These are phyloP conservation scores for Anthoscopus minutus DNA, from an alignment of 2,113 vertebrate species.

Conservation along the genomic window DNA sequence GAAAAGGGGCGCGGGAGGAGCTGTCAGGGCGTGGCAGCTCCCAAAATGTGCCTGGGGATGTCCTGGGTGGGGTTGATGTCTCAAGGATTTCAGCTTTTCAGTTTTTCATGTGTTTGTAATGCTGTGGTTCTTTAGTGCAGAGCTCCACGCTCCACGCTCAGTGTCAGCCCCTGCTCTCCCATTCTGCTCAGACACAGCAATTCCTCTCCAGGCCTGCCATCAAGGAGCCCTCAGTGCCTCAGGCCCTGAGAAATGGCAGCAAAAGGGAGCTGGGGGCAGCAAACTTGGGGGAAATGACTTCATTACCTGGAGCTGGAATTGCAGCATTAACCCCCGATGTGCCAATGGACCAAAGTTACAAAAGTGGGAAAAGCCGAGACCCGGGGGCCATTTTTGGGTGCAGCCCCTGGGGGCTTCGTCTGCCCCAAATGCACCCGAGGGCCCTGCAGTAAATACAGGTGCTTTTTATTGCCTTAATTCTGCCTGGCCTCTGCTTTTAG, in stretches of 20 bases:
- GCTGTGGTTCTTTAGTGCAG: no score
- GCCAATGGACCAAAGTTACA: not conserved
- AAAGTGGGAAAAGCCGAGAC: not conserved
- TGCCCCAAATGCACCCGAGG: not conserved
- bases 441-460: not conserved
- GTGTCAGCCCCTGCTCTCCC: no score
- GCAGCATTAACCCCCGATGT: not conserved
- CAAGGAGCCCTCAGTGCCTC: no score
- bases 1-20: not conserved
- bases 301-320: not conserved
- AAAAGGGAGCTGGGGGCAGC: no score
- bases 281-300: not conserved
- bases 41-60: rapidly evolving
- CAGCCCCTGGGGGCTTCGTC: not conserved
- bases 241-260: no score
- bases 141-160: no score
- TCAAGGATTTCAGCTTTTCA: rapidly evolving
- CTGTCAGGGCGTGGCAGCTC: rapidly evolving
- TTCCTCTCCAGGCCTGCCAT: no score
- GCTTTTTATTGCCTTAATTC: not conserved
- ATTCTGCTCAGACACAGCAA: no score
- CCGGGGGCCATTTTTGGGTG: not conserved
- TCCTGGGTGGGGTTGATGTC: rapidly evolving
- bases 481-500: not conserved
- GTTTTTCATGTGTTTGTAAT: not conserved